Conservation (phyloP, 1,140 invertebrate species). For the Helicoverpa armigera region DNA sequence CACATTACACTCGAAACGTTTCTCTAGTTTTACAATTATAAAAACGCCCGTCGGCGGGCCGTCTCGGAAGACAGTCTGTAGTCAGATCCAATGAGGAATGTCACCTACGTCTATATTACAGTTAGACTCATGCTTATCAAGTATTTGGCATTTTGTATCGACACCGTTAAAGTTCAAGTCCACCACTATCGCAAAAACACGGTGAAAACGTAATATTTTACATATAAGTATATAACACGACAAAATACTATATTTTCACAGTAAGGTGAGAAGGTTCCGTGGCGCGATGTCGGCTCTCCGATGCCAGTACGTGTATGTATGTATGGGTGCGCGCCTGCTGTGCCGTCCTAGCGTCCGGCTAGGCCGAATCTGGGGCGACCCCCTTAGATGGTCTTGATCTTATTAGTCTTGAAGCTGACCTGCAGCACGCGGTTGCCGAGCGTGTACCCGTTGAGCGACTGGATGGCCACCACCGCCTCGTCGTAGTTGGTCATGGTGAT, state of each 20-base stretch:
- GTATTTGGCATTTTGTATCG: constrained; percentile 44
- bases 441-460: constrained; percentile 98
- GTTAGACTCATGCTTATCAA: constrained; percentile 43
- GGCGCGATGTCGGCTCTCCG: constrained; percentile 49
- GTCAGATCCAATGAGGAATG: constrained; percentile 60
- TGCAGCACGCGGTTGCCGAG: constrained; percentile 98
- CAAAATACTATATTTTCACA: constrained; percentile 50
- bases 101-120: constrained; percentile 42
- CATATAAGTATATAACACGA: constrained; percentile 43
- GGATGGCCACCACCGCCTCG: constrained; percentile 98
- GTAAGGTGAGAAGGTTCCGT: constrained; percentile 35
- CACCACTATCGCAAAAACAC: constrained; percentile 35
- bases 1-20: constrained; percentile 47
- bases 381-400: constrained; percentile 95
- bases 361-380: constrained; percentile 73
- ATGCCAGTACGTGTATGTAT: constrained; percentile 59
- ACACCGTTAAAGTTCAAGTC: constrained; percentile 44
- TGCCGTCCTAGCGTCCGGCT: constrained; percentile 84
- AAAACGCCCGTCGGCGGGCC: constrained; percentile 69
- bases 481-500: constrained; percentile 99
- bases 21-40: constrained; percentile 58
- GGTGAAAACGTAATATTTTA: constrained; percentile 51
- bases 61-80: constrained; percentile 76
- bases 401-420: constrained; percentile 99
- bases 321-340: constrained; percentile 84